Percentiles rank a stretch among this genome's conserved stretches.
phyloP scores from a whole-genome alignment of 2,888 invertebrate genomes.

The Cinara cedri region DNA sequence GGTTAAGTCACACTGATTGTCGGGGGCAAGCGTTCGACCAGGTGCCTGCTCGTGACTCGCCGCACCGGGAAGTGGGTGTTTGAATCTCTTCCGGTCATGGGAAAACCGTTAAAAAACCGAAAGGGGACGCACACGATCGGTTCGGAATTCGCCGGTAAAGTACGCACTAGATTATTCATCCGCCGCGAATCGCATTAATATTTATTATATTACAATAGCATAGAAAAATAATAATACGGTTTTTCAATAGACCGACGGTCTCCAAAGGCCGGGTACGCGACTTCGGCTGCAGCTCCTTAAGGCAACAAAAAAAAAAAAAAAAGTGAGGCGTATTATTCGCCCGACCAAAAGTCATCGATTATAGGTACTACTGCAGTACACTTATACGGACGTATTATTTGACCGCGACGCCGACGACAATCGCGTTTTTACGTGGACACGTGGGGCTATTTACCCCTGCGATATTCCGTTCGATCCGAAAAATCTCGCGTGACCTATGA shows the following conservation, averaged over 20 bases:
- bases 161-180: conserved; percentile 49
- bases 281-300: too few species aligned
- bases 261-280: too few species aligned
- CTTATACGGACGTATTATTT: background rate
- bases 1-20: conserved; percentile 54
- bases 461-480: conserved; percentile 47
- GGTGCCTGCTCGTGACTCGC: conserved; percentile 43
- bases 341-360: too few species aligned
- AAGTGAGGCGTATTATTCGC: too few species aligned
- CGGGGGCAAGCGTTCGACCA: conserved; percentile 26
- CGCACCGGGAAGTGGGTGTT: conserved; percentile 55
- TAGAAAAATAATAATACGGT: too few species aligned
- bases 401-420: conserved; percentile 35
- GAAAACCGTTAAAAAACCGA: conserved; percentile 52
- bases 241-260: too few species aligned
- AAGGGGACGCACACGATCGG: conserved; percentile 14
- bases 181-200: background rate
- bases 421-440: conserved; percentile 36
- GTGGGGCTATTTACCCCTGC: conserved; percentile 44
- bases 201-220: too few species aligned
- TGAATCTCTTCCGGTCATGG: conserved; percentile 56
- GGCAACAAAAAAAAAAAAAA: too few species aligned
- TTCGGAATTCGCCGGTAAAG: conserved; percentile 9
- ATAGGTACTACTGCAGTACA: too few species aligned
- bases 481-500: conserved; percentile 54